Evolutionary conservation across 2,888 invertebrate genomes (phyloP), one percentile per base, ranked within the genome.

Genomic region (Lapara coniferarum): DNA sequence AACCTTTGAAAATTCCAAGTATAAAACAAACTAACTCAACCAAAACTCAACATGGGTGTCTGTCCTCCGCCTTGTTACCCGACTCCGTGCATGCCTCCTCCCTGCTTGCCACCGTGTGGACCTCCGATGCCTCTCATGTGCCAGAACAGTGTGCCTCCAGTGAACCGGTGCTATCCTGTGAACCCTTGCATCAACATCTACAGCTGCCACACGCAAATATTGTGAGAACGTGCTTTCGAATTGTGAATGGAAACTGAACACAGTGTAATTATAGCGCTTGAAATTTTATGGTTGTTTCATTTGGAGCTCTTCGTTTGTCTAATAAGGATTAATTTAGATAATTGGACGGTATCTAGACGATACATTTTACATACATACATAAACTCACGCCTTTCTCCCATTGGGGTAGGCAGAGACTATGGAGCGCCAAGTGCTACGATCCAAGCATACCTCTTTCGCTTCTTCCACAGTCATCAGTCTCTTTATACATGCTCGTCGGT

Each of bases 101-200:
- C 68, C 4, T 79, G 81, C 63, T 71, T 74, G 13, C 81, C 83
- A 12, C 46, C 57, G 3, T 81, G 81, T 69, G 76, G 78, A 30
- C 73, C 73, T 0, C 56, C 69, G 10, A 70, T 71, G 10, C 81
- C 85, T 0, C 78, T 82, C 71, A 16, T 81, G 51, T 88, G 84
- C 72, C 77, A 82, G n/a, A 81, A 74, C 71, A 81, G 73, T 63
- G 72, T 77, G 6, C 85, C 86, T 2, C 84, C 85, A 10, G 70
- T 76, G 7, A 81, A 83, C 56, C 84, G 86, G 70, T 78, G 81
- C 69, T 85, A 83, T 70, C 82, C 84, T 44, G 81, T 89, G 56
- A 88, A 88, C 71, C 92, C 92, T 2, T 90, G 90, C 78, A 92
- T 93, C 80, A 92, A 93, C 73, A 91, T 93, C 74, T 93, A 92